Percentiles rank a stretch among this genome's conserved stretches.
Conservation (phyloP, 2,797 vertebrate species). For the Nannoperca australis region DNA sequence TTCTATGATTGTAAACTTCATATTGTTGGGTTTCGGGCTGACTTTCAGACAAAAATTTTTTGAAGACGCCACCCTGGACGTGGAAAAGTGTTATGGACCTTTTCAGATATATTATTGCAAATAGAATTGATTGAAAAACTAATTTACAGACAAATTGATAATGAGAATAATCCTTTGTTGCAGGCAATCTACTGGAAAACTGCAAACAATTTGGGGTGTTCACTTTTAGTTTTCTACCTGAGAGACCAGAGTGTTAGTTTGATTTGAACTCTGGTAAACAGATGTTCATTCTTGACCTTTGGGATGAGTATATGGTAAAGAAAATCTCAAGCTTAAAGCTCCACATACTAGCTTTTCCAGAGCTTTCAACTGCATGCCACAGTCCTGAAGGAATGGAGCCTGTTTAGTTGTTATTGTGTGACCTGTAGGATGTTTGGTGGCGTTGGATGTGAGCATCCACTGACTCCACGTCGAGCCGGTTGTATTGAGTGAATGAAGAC, state of each 20-base stretch:
- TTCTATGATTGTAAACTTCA: not conserved
- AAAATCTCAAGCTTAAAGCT: not conserved
- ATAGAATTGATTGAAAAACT: not conserved
- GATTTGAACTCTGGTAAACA: not conserved
- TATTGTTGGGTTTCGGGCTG: not conserved
- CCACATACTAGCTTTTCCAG: not conserved
- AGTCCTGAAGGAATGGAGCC: not conserved
- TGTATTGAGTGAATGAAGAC: not conserved
- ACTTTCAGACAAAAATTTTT: not conserved
- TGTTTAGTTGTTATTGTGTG: not conserved
- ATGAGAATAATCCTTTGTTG: not conserved
- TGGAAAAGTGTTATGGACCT: not conserved
- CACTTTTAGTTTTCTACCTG: not conserved
- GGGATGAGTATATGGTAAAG: not conserved
- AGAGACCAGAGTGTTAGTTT: not conserved
- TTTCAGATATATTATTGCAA: not conserved
- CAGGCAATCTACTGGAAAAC: not conserved
- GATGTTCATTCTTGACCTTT: not conserved
- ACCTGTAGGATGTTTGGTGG: not conserved
- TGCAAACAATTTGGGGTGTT: not conserved
- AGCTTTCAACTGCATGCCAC: not conserved
- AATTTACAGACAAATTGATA: not conserved
- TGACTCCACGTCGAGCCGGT: not conserved
- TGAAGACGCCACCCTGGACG: not conserved
- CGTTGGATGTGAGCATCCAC: not conserved